A percentile compares a stretch with the other conserved stretches of the same genome.
phyloP scores from a whole-genome alignment of 1,140 invertebrate genomes.

The Papilio polytes region DNA sequence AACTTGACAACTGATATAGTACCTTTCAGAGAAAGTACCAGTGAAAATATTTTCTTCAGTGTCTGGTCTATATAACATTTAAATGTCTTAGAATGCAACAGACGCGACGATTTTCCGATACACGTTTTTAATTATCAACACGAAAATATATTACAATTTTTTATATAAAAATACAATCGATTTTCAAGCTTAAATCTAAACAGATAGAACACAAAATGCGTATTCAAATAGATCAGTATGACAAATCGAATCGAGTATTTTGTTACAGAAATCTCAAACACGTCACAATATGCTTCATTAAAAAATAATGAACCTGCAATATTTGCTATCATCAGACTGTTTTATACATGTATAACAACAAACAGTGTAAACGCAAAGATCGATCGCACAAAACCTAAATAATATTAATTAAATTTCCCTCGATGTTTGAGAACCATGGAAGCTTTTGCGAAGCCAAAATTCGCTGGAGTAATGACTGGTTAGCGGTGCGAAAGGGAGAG shows the following conservation, averaged over 20 bases:
- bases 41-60: no score
- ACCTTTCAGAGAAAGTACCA: no score
- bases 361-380: neutral
- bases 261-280: neutral
- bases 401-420: slow-evolving; percentile 49
- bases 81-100: no score
- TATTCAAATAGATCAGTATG: neutral
- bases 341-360: neutral
- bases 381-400: slow-evolving; percentile 22
- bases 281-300: neutral
- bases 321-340: neutral
- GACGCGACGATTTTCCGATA: neutral
- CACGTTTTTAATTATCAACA: neutral
- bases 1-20: no score
- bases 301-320: slow-evolving; percentile 11
- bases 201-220: neutral
- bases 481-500: slow-evolving; percentile 52
- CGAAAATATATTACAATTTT: neutral
- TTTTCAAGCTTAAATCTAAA: neutral
- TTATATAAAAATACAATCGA: neutral
- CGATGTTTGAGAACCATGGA: slow-evolving; percentile 61
- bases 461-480: slow-evolving; percentile 63
- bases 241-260: neutral
- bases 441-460: slow-evolving; percentile 71
- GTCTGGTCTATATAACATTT: no score